phyloP scores from a whole-genome alignment of 1,140 invertebrate genomes.

The Bombus affinis region DNA sequence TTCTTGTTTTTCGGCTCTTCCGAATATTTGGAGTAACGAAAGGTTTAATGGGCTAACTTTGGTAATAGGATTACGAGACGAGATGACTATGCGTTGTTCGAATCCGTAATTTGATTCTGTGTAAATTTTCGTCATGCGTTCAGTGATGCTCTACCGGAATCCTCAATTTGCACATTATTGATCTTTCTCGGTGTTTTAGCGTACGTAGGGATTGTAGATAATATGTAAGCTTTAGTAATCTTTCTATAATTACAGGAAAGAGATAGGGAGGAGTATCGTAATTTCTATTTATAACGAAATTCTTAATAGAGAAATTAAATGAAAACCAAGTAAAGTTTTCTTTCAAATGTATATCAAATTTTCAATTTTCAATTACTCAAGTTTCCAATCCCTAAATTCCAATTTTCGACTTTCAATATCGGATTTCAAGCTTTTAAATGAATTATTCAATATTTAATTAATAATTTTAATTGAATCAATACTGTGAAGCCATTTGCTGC shows the following conservation, averaged over 20 bases:
- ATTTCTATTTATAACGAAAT: no score
- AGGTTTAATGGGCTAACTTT: conserved; percentile 3
- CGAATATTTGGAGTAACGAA: background rate
- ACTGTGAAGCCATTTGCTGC: background rate
- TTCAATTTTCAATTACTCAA: background rate
- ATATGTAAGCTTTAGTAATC: background rate
- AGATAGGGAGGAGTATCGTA: no score
- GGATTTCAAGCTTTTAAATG: no score
- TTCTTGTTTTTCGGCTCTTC: background rate
- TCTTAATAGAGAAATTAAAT: background rate
- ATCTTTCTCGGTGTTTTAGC: background rate
- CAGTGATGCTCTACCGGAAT: background rate
- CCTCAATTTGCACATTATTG: background rate
- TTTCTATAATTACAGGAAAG: background rate
- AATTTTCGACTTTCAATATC: background rate
- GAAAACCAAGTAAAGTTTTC: background rate
- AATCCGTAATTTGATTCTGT: background rate
- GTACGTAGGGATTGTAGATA: background rate
- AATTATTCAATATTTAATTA: background rate
- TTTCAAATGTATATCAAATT: background rate
- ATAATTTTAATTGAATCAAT: background rate
- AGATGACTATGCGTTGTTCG: background rate
- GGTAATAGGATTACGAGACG: background rate
- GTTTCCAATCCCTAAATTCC: background rate
- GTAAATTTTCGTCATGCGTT: background rate